A percentile compares a stretch with the other conserved stretches of the same genome.
Conservation (phyloP, 1,140 invertebrate species). For the Saccostrea glomerata region DNA sequence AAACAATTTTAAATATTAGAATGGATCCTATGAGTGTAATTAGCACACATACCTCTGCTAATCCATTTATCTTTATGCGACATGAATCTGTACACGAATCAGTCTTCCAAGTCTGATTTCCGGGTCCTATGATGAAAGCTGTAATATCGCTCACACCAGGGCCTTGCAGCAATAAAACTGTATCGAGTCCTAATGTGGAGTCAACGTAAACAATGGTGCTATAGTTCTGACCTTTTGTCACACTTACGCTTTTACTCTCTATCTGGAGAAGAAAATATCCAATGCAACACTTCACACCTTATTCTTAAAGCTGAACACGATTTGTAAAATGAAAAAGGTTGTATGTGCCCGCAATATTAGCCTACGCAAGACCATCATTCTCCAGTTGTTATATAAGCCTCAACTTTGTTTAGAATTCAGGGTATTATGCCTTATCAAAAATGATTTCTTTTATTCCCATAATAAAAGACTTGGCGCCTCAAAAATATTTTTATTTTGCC, state of each 20-base stretch:
- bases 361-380: too few relatives aligned
- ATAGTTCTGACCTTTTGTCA: not conserved
- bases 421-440: too few relatives aligned
- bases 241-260: not conserved
- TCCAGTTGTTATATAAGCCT: too few relatives aligned
- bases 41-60: not conserved
- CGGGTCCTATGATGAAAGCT: not conserved
- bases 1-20: too few relatives aligned
- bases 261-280: not conserved
- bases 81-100: not conserved
- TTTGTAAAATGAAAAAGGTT: too few relatives aligned
- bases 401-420: too few relatives aligned
- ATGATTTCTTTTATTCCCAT: too few relatives aligned
- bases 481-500: too few relatives aligned
- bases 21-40: too few relatives aligned
- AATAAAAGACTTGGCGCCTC: too few relatives aligned
- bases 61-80: not conserved
- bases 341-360: too few relatives aligned
- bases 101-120: not conserved
- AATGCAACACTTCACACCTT: not conserved
- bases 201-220: not conserved
- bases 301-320: too few relatives aligned
- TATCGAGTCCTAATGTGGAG: not conserved
- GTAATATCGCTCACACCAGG: not conserved
- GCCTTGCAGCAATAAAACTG: not conserved